Evolutionary conservation across 2,797 vertebrate genomes (phyloP), one percentile per base, ranked within the genome.

Genomic region (Silurus aristotelis): DNA sequence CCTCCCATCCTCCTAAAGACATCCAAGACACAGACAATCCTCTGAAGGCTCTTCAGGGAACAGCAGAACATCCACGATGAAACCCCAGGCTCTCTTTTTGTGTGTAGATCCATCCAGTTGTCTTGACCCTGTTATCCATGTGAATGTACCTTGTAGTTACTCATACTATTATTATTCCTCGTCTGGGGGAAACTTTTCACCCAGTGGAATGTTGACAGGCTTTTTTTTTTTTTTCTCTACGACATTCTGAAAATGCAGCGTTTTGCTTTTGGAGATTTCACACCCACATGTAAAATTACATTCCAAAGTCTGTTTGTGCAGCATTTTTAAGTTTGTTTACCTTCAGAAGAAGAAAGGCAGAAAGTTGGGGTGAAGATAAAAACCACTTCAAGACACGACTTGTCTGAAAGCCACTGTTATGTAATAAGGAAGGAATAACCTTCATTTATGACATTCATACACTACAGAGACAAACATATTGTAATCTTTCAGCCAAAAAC

Each of bases 31-130:
- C 48, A 70, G 12, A 56, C 25, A 60, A 70, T 22, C 10, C 12
- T 60, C 48, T 82, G 66, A 68, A 56, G 17, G 63, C 63, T 67
- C 64, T 20, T 55, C 10, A 17, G 22, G 64, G 63, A 82, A 70
- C 80, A 82, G 52, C 52, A 82, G 52, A 71, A 82, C 80, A 58
- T 82, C 52, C 70, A 25, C 20, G 6, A 20, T 9, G 56, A 70
- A 82, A 71, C 55, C 7, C 67, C 22, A n/a, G 31, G 80, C 20
- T 60, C 27, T 4, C 20, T n/a, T 43, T 58, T 56, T 60, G 66
- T n/a, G 10, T 71, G 52, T 60, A 43, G 52, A 43, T 82, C 80
- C 43, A 58, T 58, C 31, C 66, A 60, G 31, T 67, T 25, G 80
- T 71, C 80, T 60, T 0, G 2, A 22, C 12, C 7, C 80, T 82